A percentile compares a stretch with the other conserved stretches of the same genome.
These are phyloP conservation scores for Colius striatus DNA, from an alignment of 2,113 vertebrate species.

Conservation along the genomic window DNA sequence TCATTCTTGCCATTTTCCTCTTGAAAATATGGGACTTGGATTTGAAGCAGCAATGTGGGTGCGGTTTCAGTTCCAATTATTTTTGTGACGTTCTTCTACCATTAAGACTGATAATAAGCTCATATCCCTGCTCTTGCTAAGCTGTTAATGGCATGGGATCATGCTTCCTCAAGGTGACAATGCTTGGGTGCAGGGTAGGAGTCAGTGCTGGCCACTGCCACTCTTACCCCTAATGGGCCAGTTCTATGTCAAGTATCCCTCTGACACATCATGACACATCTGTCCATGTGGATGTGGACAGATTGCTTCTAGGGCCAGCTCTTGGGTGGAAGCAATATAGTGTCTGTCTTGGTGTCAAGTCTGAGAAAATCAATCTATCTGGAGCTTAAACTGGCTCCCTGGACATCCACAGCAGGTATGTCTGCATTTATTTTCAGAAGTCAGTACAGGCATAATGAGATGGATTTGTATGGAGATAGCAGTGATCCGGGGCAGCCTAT, in stretches of 20 bases:
- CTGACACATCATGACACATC: fast-evolving
- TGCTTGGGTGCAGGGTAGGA: not conserved
- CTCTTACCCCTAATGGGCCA: fast-evolving
- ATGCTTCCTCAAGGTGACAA: not conserved
- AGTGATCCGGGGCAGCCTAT: not conserved
- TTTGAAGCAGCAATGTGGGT: not conserved
- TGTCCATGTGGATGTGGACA: not conserved
- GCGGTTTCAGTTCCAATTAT: not conserved
- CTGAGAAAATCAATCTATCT: not conserved
- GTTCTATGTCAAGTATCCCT: not conserved
- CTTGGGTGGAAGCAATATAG: not conserved
- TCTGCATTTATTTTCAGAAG: not conserved
- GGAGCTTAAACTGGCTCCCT: fast-evolving
- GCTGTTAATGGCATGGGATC: not conserved
- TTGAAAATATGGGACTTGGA: not conserved
- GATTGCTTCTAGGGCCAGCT: not conserved
- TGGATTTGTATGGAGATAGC: not conserved
- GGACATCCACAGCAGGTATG: not conserved
- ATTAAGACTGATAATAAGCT: not conserved
- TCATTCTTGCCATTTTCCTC: not conserved
- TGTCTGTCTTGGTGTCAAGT: not conserved
- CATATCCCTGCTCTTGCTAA: not conserved
- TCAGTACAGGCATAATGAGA: not conserved
- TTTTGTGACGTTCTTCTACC: not conserved
- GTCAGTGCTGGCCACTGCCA: not conserved